These are phyloP conservation scores for Accipiter cooperii DNA, from an alignment of 2,113 vertebrate genomes.

Conservation along the genomic window DNA sequence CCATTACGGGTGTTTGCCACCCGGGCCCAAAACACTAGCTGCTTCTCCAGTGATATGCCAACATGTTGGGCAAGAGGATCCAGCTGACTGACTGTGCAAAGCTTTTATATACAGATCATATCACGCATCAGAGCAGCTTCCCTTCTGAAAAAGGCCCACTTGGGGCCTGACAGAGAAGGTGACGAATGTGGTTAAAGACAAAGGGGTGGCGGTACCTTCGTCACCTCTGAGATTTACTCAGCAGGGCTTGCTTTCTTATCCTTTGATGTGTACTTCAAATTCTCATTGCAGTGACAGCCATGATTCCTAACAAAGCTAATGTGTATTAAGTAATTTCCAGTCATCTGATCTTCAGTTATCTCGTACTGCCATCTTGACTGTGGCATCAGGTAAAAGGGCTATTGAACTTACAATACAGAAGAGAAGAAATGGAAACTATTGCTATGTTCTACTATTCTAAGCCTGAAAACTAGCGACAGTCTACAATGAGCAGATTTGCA, in stretches of 20 bases:
- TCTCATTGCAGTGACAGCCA: neutral
- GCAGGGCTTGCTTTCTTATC: neutral
- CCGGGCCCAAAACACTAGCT: neutral
- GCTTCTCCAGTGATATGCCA: neutral
- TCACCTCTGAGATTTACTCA: neutral
- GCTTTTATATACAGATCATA: neutral
- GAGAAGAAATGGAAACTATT: neutral
- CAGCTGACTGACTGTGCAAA: neutral
- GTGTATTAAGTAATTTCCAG: neutral
- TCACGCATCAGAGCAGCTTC: neutral
- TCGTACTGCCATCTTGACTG: neutral
- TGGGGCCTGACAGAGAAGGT: neutral
- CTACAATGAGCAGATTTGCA: neutral
- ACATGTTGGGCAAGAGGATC: neutral
- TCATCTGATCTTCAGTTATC: neutral
- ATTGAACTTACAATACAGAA: neutral
- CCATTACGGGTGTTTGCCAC: fast-evolving
- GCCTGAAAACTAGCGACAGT: neutral
- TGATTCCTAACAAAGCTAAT: neutral
- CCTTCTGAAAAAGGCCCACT: neutral
- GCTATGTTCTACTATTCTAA: neutral
- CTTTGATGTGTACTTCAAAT: neutral
- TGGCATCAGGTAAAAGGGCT: neutral
- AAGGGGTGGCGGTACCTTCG: neutral
- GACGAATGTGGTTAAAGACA: neutral